A percentile compares a stretch with the other conserved stretches of the same genome.
These are phyloP conservation scores for Ibidorhyncha struthersii DNA, from an alignment of 2,113 vertebrate species.

Conservation along the genomic window DNA sequence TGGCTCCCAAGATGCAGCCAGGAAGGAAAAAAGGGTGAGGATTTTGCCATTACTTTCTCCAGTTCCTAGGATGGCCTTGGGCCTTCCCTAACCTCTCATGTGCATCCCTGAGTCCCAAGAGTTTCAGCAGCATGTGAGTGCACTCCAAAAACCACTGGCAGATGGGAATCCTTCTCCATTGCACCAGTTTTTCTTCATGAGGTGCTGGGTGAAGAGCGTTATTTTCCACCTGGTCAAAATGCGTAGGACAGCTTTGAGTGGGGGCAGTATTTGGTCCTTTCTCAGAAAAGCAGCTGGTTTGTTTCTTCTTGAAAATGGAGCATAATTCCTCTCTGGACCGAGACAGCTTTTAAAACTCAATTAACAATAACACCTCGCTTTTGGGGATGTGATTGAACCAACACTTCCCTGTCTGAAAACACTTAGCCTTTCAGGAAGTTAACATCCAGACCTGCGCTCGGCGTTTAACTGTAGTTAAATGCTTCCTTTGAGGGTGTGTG, in stretches of 20 bases:
- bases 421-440: not conserved
- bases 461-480: not conserved
- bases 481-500: not conserved
- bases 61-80: not conserved
- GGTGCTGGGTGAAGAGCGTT: rapidly evolving
- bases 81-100: not conserved
- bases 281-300: not conserved
- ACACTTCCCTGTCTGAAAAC: not conserved
- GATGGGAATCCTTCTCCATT: not conserved
- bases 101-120: not conserved
- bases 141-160: not conserved
- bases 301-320: not conserved
- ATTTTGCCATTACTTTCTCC: not conserved
- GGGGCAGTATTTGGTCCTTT: not conserved
- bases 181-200: not conserved
- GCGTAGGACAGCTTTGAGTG: not conserved
- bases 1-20: not conserved
- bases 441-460: rapidly evolving
- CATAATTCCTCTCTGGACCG: not conserved
- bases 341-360: not conserved
- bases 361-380: not conserved
- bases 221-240: not conserved
- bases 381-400: not conserved
- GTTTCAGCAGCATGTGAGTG: not conserved
- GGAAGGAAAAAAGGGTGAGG: not conserved